Evolutionary conservation across 1,140 invertebrate genomes (phyloP), one percentile per base, ranked within the genome.

Genomic region (Macrostomum lignano): DNA sequence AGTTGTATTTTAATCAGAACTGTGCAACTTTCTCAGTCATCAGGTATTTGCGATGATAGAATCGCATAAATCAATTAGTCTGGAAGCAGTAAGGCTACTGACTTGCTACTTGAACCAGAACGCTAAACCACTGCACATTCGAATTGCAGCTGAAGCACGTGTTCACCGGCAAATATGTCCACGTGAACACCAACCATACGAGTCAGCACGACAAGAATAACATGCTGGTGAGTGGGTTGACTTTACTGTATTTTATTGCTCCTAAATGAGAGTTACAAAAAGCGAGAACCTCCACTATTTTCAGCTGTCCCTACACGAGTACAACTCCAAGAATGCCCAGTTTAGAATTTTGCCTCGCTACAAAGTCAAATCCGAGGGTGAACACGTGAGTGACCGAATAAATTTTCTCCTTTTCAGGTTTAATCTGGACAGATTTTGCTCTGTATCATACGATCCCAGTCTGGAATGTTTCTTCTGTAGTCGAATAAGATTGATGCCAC

Each of bases 341-440:
- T 56, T 56, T 39, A 42, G 48, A 31, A 52, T 58, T 17, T 33
- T 58, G 25, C 55, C 55, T 2, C 35, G 55, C 7, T 58, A 56
- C 42, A 58, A 58, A 46, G 55, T 58, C 9, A 58, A 56, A 40
- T 53, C 52, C 4, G 55, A 56, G 37, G 52, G 52, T 35, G 52
- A 55, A 28, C 19, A 28, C 19, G 26, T 28, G 19, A 28, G 4
- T 28, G 9, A 9, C 23, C 9, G 19, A 28, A 28, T 5, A 5
- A 15, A 7, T 28, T 7, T 3, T 28, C 7, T 5, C 9, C 35
- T 25, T 14, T 40, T 10, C 1, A 22, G n/a, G n/a, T n/a, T n/a
- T 39, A n/a, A n/a, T n/a, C n/a, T n/a, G n/a, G n/a, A n/a, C n/a
- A n/a, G n/a, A n/a, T n/a, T n/a, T n/a, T n/a, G n/a, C n/a, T n/a